Evolutionary conservation across 2,797 vertebrate species (phyloP).

Genomic region (Nannoperca australis): DNA sequence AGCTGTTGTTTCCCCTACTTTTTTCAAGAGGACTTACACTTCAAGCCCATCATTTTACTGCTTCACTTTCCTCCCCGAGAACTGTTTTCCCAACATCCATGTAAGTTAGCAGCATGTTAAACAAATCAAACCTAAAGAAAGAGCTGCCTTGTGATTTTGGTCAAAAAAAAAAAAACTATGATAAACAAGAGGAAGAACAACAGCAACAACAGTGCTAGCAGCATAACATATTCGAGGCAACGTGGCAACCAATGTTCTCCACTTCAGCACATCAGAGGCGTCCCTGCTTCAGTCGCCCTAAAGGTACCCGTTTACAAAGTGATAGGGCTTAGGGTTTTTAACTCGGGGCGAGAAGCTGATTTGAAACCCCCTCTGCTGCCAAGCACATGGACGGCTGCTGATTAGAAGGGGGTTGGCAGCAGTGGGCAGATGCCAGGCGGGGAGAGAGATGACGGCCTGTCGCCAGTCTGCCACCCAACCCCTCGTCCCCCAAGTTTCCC

Average conservation of each 20-base stretch:
- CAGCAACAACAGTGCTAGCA: slow-evolving; percentile 73
- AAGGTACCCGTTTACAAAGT: slow-evolving; percentile 88
- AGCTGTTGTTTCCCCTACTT: slow-evolving; percentile 45
- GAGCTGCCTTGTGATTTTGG: slow-evolving; percentile 68
- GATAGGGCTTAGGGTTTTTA: slow-evolving; percentile 87
- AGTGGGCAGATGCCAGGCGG: slow-evolving; percentile 84
- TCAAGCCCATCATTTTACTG: slow-evolving; percentile 68
- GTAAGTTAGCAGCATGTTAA: slow-evolving; percentile 82
- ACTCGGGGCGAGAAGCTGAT: slow-evolving; percentile 86
- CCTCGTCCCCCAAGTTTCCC: slow-evolving; percentile 47
- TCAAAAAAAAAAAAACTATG: slow-evolving; percentile 30
- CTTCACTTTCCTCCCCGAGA: slow-evolving; percentile 66
- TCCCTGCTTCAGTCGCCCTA: slow-evolving; percentile 79
- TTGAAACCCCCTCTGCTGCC: slow-evolving; percentile 86
- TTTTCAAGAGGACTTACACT: slow-evolving; percentile 67
- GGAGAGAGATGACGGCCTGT: slow-evolving; percentile 80
- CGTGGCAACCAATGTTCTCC: slow-evolving; percentile 81
- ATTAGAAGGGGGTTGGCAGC: slow-evolving; percentile 87
- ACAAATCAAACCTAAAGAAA: slow-evolving; percentile 83
- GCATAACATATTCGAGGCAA: slow-evolving; percentile 70
- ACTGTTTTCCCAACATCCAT: slow-evolving; percentile 81
- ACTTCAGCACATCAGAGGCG: slow-evolving; percentile 84
- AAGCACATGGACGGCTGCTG: slow-evolving; percentile 89
- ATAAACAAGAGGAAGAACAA: slow-evolving; percentile 72
- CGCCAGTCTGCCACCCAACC: slow-evolving; percentile 79